phyloP scores from a whole-genome alignment of 2,888 invertebrate species.

The Caradrina kadenii region DNA sequence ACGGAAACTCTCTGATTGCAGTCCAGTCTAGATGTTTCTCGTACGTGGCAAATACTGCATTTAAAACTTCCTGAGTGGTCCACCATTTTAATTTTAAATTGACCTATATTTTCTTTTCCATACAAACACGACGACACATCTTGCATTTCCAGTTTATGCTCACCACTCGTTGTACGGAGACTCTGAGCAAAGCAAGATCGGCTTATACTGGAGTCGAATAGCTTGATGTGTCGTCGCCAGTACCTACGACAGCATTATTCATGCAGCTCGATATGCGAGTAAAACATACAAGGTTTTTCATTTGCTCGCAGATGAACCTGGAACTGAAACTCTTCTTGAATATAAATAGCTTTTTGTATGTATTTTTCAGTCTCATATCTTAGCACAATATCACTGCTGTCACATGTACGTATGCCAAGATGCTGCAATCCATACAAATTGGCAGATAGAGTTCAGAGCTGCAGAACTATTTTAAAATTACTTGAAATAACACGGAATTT shows the following conservation, averaged over 20 bases:
- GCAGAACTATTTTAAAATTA: background rate
- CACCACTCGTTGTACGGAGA: background rate
- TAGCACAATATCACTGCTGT: slow-evolving; percentile 5
- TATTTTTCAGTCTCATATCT: slow-evolving; percentile 45
- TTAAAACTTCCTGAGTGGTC: slow-evolving; percentile 11
- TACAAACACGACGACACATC: background rate
- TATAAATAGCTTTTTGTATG: slow-evolving; percentile 40
- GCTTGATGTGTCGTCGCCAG: background rate
- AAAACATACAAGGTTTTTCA: slow-evolving; percentile 51
- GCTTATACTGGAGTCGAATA: background rate
- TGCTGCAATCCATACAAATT: slow-evolving; percentile 19
- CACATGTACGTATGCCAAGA: slow-evolving; percentile 13
- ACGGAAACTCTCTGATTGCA: too few relatives aligned
- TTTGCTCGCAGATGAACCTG: slow-evolving; percentile 49
- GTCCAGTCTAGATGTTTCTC: too few relatives aligned
- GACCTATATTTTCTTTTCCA: slow-evolving; percentile 24
- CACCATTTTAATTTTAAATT: slow-evolving; percentile 55
- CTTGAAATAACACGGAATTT: too few relatives aligned
- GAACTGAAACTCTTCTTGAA: slow-evolving; percentile 35
- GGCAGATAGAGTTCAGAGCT: background rate
- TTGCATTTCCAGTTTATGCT: background rate
- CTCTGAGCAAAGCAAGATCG: background rate
- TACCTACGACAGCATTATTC: slow-evolving; percentile 23
- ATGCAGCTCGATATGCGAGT: slow-evolving; percentile 41
- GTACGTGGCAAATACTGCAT: slow-evolving; percentile 9